Evolutionary conservation across 1,140 invertebrate species (phyloP).

Genomic region (Bombus confusus): DNA sequence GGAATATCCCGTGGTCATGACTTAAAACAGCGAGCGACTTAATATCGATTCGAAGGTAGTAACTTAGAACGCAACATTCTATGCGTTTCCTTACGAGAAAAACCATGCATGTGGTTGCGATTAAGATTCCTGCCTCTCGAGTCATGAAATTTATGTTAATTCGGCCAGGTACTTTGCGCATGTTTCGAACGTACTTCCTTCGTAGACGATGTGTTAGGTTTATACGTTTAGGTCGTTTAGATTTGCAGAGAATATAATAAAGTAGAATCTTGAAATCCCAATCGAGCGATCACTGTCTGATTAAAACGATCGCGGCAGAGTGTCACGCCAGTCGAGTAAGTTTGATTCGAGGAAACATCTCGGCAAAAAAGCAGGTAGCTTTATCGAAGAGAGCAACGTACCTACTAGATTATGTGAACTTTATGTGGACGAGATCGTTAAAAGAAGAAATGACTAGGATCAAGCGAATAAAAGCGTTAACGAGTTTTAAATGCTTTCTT

Average conservation of each 20-base stretch:
- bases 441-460: not conserved
- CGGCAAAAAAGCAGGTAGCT: not conserved
- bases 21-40: not conserved
- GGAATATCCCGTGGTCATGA: not conserved
- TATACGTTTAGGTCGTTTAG: too few relatives aligned
- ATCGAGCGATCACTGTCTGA: not conserved
- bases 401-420: not conserved
- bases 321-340: not conserved
- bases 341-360: not conserved
- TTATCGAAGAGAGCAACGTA: not conserved
- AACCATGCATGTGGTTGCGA: not conserved
- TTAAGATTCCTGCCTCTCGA: not conserved
- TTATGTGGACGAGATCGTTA: not conserved
- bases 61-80: not conserved
- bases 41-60: not conserved
- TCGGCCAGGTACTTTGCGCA: not conserved
- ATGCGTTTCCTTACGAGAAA: not conserved
- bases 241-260: not conserved
- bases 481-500: conserved; percentile 9
- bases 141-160: not conserved
- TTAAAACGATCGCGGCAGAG: not conserved
- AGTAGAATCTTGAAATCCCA: not conserved
- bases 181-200: not conserved
- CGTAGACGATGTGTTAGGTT: too few relatives aligned
- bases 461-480: not conserved